These are phyloP conservation scores for Aricia artaxerxes DNA, from an alignment of 2,888 invertebrate genomes.

Conservation along the genomic window DNA sequence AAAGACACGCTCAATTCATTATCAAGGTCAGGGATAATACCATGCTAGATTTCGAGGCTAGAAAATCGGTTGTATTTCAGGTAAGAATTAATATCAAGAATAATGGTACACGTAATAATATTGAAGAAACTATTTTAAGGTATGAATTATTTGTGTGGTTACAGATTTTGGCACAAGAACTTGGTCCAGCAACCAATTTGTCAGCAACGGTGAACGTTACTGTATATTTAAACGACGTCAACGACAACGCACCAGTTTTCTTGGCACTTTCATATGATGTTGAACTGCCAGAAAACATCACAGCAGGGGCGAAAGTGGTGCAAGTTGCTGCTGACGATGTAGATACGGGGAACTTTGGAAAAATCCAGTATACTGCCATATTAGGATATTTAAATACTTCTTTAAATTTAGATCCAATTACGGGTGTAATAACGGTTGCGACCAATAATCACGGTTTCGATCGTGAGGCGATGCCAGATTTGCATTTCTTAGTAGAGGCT, in stretches of 20 bases:
- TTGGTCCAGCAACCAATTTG: conserved; percentile 87
- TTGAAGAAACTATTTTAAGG: background rate
- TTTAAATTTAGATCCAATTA: conserved; percentile 87
- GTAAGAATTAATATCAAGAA: conserved; percentile 57
- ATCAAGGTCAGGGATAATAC: conserved; percentile 91
- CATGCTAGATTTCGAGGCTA: conserved; percentile 91
- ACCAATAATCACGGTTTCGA: conserved; percentile 89
- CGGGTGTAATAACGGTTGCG: conserved; percentile 90
- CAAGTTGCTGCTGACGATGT: conserved; percentile 91
- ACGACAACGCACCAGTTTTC: conserved; percentile 93
- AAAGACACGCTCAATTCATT: conserved; percentile 88
- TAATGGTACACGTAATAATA: background rate
- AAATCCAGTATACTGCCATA: conserved; percentile 88
- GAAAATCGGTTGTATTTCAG: conserved; percentile 87
- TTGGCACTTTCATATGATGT: conserved; percentile 86
- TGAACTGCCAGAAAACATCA: conserved; percentile 89
- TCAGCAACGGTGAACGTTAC: conserved; percentile 87
- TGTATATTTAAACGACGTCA: conserved; percentile 90
- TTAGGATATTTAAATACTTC: conserved; percentile 89
- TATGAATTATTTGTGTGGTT: conserved; percentile 46
- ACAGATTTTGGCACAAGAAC: conserved; percentile 89
- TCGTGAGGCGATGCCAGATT: conserved; percentile 88
- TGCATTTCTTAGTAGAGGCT: conserved; percentile 91
- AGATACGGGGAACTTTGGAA: conserved; percentile 89
- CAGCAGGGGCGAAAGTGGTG: conserved; percentile 85